A percentile compares a stretch with the other conserved stretches of the same genome.
Conservation (phyloP, 1,140 invertebrate genomes). For the Onthophagus taurus region DNA sequence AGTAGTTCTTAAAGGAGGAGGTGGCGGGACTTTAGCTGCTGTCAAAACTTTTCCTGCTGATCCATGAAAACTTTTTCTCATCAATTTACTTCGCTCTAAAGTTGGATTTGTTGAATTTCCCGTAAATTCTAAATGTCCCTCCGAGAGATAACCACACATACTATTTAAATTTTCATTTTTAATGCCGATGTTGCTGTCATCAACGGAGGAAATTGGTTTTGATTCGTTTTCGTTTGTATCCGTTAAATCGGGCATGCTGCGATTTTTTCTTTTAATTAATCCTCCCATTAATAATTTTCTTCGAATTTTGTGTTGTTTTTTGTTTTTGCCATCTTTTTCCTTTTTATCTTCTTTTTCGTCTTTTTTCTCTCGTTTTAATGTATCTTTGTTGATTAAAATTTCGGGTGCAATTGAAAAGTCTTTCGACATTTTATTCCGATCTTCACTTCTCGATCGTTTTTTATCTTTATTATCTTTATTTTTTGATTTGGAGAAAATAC, state of each 20-base stretch:
- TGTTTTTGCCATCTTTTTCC: conserved; percentile 53
- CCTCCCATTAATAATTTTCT: conserved; percentile 83
- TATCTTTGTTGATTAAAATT: conserved; percentile 44
- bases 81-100: conserved; percentile 73
- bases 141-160: conserved; percentile 74
- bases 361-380: conserved; percentile 47
- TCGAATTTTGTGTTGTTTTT: conserved; percentile 85
- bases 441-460: conserved; percentile 73
- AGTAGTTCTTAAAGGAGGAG: conserved; percentile 75
- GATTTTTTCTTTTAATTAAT: conserved; percentile 76
- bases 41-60: conserved; percentile 70
- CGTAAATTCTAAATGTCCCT: conserved; percentile 74
- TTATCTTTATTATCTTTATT: conserved; percentile 53
- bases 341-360: conserved; percentile 50
- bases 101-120: conserved; percentile 64
- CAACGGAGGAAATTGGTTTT: conserved; percentile 50
- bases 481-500: conserved; percentile 56
- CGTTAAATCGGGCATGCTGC: conserved; percentile 83
- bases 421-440: conserved; percentile 60
- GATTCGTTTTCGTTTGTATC: conserved; percentile 50
- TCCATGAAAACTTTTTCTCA: conserved; percentile 82
- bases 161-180: conserved; percentile 49
- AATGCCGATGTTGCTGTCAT: conserved; percentile 64
- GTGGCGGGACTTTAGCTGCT: conserved; percentile 75
- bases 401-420: conserved; percentile 55